Percentiles rank a stretch among this genome's conserved stretches.
Conservation (phyloP, 2,797 vertebrate genomes). For the Orientallactaga sibirica region DNA sequence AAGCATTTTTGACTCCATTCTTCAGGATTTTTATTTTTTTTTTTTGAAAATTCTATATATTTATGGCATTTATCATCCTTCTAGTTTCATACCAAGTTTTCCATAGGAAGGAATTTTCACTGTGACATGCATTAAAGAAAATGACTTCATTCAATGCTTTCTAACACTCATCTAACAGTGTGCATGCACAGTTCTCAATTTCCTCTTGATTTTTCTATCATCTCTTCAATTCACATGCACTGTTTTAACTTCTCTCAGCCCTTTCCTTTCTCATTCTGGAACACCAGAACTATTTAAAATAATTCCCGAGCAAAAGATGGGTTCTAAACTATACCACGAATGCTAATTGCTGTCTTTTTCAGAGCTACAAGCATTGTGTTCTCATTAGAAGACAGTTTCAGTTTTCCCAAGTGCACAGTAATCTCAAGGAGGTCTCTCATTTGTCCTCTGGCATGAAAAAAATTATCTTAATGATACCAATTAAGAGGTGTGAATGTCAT, state of each 20-base stretch:
- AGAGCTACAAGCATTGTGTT: constrained; percentile 67
- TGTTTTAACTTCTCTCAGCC: constrained; percentile 11
- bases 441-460: constrained; percentile 73
- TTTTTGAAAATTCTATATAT: neutral
- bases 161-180: neutral
- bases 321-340: constrained; percentile 49
- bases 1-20: neutral
- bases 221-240: neutral
- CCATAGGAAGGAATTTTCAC: neutral
- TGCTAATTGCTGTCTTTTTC: constrained; percentile 22
- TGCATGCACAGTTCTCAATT: neutral
- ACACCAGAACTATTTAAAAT: neutral
- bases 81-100: neutral
- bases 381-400: constrained; percentile 81
- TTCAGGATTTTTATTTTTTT: neutral
- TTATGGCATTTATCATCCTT: neutral
- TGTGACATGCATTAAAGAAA: neutral
- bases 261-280: neutral
- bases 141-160: constrained; percentile 20
- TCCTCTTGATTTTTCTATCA: neutral
- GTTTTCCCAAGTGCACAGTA: constrained; percentile 69
- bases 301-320: constrained; percentile 38
- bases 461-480: constrained; percentile 72
- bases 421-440: constrained; percentile 69
- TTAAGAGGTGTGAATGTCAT: constrained; percentile 75